Evolutionary conservation across 2,888 invertebrate genomes (phyloP), one percentile per base, ranked within the genome.

Genomic region (Catotricha subobsoleta): DNA sequence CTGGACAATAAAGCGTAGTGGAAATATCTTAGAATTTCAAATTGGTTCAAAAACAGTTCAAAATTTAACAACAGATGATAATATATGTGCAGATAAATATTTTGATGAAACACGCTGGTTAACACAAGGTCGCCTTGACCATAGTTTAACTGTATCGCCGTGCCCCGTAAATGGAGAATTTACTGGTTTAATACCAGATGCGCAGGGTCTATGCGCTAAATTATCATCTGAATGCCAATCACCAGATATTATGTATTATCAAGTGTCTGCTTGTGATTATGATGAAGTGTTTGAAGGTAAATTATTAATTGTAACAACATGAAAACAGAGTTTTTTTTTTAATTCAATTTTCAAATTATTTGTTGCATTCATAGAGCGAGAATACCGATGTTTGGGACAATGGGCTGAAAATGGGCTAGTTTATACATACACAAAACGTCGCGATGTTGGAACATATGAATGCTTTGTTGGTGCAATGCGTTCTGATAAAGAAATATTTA

Each of bases 101-200:
- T 68, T 73, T 48, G 59, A 66, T 39, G 60, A 65, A 36, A 63
- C 66, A 35, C 58, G 63, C 34, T 74, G 73, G 73, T 66, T 71
- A 50, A 74, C 74, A 2, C 72, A 74, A 68, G 71, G 70, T 47
- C 64, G 73, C 70, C 45, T 39, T 43, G 50, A 35, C 29, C 13
- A 42, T 51, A 49, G 42, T 37, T 35, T 45, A 18, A 23, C 40
- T 10, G 44, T 66, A 48, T 66, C 67, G 3, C 64, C 68, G n/a
- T 76, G 76, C 54, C 76, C 75, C 10, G 72, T 76, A 43, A 69
- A 71, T 19, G 76, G 76, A 1, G 69, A 73, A 51, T 76, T 74
- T 52, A 68, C 66, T 12, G 76, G 76, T n/a, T 57, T 62, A 40
- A 71, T 76, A 48, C 74, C 74, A 16, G 74, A 75, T 53, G 57